These are phyloP conservation scores for Pseudocheirus occidentalis DNA, from an alignment of 2,797 vertebrate species.

Conservation along the genomic window DNA sequence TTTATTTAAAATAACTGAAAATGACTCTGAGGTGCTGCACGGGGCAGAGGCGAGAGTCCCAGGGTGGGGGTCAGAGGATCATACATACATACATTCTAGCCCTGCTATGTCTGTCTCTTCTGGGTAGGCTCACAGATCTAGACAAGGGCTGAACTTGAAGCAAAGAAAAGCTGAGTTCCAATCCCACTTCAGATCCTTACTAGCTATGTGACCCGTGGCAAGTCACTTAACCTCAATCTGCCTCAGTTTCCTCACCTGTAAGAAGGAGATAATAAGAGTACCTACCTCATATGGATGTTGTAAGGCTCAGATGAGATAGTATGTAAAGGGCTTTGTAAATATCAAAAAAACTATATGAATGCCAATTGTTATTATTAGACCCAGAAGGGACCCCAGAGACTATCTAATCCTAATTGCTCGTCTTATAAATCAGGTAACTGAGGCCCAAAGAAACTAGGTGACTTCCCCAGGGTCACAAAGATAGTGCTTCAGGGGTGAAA, in stretches of 20 bases:
- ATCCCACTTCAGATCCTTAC: not conserved
- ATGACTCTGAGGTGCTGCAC: not conserved
- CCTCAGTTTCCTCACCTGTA: not conserved
- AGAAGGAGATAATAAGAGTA: not conserved
- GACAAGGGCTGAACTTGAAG: not conserved
- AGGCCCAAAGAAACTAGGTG: not conserved
- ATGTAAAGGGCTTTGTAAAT: not conserved
- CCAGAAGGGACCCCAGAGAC: not conserved
- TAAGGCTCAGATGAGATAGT: not conserved
- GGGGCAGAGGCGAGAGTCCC: not conserved
- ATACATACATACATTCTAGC: no score
- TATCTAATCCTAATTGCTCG: not conserved
- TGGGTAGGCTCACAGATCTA: not conserved
- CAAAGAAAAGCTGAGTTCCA: not conserved
- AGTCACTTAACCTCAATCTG: not conserved
- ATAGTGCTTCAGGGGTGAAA: not conserved
- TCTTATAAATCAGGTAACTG: not conserved
- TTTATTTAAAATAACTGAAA: not conserved
- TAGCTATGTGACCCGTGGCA: not conserved
- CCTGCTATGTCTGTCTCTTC: not conserved
- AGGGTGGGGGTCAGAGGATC: not conserved
- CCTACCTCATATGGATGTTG: not conserved
- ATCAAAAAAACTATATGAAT: not conserved
- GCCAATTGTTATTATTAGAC: not conserved
- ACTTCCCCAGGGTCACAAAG: not conserved